These are phyloP conservation scores for Fopius arisanus DNA, from an alignment of 1,140 invertebrate genomes.

Conservation along the genomic window DNA sequence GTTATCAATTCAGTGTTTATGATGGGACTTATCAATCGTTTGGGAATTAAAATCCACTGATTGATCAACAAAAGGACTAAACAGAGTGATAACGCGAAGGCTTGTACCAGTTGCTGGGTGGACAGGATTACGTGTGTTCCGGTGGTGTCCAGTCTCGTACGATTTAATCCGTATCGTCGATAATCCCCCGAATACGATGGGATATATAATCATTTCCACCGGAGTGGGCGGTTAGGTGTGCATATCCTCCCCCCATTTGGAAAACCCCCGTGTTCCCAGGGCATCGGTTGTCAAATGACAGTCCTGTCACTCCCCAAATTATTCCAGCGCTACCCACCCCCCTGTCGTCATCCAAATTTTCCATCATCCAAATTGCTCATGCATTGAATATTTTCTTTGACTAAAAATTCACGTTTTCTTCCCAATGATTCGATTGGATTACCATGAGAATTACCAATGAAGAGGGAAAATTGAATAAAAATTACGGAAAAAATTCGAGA, in stretches of 20 bases:
- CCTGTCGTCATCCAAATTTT: neutral
- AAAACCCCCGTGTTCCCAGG: neutral
- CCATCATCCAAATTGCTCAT: neutral
- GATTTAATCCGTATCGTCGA: slow-evolving; percentile 35
- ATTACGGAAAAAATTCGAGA: no score
- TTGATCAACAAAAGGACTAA: slow-evolving; percentile 6
- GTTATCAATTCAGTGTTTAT: neutral
- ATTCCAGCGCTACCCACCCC: neutral
- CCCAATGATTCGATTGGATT: no score
- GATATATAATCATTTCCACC: slow-evolving; percentile 36
- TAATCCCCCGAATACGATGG: slow-evolving; percentile 30
- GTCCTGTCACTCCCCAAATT: neutral
- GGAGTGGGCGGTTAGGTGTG: slow-evolving; percentile 15
- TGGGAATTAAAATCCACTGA: neutral
- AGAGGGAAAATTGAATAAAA: no score
- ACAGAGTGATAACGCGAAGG: neutral
- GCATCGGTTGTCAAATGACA: slow-evolving; percentile 3
- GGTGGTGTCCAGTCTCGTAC: slow-evolving; percentile 22
- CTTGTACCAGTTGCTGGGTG: neutral
- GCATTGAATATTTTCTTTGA: slow-evolving; percentile 3
- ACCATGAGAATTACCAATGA: no score
- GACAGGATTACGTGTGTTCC: slow-evolving; percentile 29
- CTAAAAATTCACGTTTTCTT: neutral
- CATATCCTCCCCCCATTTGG: slow-evolving; percentile 5
- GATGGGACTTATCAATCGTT: neutral